Conservation (phyloP, 2,113 vertebrate species). For the Sorex fumeus region DNA sequence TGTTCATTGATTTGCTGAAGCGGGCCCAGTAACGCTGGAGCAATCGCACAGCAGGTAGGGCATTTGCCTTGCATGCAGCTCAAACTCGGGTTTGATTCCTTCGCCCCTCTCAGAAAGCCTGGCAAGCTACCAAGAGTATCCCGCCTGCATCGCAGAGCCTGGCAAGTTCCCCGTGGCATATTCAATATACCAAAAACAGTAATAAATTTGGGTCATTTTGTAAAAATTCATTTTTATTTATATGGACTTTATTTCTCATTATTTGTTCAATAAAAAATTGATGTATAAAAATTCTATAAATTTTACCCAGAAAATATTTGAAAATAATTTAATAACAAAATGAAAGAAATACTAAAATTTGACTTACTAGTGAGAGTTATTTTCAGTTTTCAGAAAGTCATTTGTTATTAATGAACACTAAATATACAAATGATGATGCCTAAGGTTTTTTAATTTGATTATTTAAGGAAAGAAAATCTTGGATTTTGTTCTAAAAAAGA, state of each 20-base stretch:
- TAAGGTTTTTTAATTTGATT: conserved; percentile 1
- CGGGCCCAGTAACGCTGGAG: no score
- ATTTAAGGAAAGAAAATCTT: background rate
- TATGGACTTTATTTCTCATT: background rate
- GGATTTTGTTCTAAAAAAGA: background rate
- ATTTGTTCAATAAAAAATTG: conserved; percentile 15
- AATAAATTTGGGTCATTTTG: background rate
- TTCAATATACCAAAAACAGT: no score
- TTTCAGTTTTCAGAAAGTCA: background rate
- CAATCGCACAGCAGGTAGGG: no score
- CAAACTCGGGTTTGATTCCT: no score
- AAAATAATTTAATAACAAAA: background rate
- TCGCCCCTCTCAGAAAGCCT: no score
- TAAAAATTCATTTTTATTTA: background rate
- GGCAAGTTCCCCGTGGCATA: no score
- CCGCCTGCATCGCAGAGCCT: no score
- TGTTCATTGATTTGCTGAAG: no score
- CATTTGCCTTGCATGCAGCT: no score
- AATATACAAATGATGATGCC: background rate
- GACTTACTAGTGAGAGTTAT: background rate
- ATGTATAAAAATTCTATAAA: background rate
- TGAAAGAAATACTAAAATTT: background rate
- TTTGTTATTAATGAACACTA: background rate
- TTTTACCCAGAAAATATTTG: background rate
- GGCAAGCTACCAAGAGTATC: no score